Evolutionary conservation across 2,797 vertebrate genomes (phyloP), one percentile per base, ranked within the genome.

Genomic region (Naso thynnoides): DNA sequence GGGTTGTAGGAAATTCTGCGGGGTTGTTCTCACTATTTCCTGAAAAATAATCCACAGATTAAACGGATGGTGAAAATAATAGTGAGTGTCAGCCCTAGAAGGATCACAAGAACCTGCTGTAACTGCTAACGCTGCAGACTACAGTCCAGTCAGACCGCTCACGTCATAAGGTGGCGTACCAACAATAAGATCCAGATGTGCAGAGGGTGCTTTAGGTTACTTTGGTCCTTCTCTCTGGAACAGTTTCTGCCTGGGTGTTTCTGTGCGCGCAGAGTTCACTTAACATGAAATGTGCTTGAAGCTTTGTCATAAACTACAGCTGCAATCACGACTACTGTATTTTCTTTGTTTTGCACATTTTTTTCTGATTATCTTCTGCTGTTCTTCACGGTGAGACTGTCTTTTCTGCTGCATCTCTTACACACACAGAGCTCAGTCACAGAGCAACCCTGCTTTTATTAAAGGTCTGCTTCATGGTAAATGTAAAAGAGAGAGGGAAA

Each of bases 121-220:
- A 1, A 33, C 8, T 54, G 49, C n/a, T 36, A 24, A 21, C 61
- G 1, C 45, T 50, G 45, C 45, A 38, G 47, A 14, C 8, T 14
- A 5, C 24, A 26, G 23, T 42, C 42, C 53, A n/a, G 21, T 27
- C 60, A 36, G 27, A 31, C 1, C 31, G 18, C 36, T 67, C 57
- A 31, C 61, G 29, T 78, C 76, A 71, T 71, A 62, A 78, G 71
- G 70, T 67, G 56, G 52, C 33, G 49, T 6, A 62, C 23, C 70
- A 50, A 49, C 68, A 77, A 74, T 41, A 19, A 59, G 33, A 66
- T 62, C 65, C 81, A 83, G 77, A 80, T 77, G 72, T 74, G 67
- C 36, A 53, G 10, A 44, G 19, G 31, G 44, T 8, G 50, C 13
- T 62, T 48, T 50, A 44, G 19, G 24, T 44, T 44, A 24, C 38